phyloP scores from a whole-genome alignment of 1,140 invertebrate genomes.

The Saccostrea glomerata region DNA sequence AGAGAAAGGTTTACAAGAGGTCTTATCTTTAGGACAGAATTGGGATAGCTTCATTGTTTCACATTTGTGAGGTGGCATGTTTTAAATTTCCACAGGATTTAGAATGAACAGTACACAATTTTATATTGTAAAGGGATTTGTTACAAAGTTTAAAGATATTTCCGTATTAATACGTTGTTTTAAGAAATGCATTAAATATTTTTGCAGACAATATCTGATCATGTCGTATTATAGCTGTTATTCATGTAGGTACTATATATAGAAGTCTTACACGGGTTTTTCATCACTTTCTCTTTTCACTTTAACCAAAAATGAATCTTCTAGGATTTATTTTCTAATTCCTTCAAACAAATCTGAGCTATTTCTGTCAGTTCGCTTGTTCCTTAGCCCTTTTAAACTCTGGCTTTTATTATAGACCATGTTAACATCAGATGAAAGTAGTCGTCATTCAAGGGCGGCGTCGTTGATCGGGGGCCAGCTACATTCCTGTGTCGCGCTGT shows the following conservation, averaged over 20 bases:
- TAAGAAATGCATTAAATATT: too few relatives aligned
- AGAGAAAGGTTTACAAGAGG: background rate
- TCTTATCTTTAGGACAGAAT: background rate
- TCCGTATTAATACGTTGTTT: too few relatives aligned
- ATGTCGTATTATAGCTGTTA: background rate
- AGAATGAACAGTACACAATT: background rate
- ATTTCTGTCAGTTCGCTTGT: background rate
- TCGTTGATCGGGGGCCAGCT: background rate
- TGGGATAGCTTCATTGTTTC: background rate
- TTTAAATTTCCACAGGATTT: background rate
- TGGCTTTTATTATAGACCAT: background rate
- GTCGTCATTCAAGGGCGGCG: background rate
- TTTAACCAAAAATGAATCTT: background rate
- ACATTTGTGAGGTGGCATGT: background rate
- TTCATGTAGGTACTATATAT: background rate
- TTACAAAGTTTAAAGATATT: too few relatives aligned
- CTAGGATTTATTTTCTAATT: constrained; percentile 20
- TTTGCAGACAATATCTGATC: too few relatives aligned
- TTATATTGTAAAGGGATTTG: too few relatives aligned
- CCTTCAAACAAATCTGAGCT: background rate
- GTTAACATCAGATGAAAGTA: background rate
- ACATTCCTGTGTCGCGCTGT: constrained; percentile 15
- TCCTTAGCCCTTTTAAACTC: constrained; percentile 8
- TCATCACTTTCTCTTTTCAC: background rate
- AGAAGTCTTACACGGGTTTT: background rate